phyloP scores from a whole-genome alignment of 2,888 invertebrate genomes.

The Drosophila nr. perissopoda region DNA sequence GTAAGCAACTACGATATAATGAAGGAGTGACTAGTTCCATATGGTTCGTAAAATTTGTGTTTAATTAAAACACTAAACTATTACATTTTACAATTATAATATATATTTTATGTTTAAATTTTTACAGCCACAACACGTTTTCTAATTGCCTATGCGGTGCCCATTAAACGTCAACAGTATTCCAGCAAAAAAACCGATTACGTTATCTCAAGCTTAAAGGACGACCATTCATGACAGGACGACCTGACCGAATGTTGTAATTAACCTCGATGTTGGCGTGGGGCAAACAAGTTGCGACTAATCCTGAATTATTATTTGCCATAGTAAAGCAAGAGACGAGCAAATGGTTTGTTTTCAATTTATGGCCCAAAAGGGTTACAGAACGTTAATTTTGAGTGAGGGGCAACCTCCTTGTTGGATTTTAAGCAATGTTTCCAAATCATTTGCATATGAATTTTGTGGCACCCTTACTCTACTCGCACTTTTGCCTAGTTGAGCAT shows the following conservation, averaged over 20 bases:
- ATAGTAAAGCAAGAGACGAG: constrained; percentile 51
- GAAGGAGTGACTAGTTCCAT: neutral
- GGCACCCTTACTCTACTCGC: constrained; percentile 59
- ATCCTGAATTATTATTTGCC: constrained; percentile 78
- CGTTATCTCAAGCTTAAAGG: constrained; percentile 75
- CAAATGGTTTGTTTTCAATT: constrained; percentile 80
- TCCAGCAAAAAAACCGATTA: constrained; percentile 64
- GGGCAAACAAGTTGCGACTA: constrained; percentile 65
- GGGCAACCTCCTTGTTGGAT: constrained; percentile 2
- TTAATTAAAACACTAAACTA: neutral
- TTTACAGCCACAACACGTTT: constrained; percentile 23
- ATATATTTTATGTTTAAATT: neutral
- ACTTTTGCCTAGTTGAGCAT: constrained; percentile 67
- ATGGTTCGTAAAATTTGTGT: neutral
- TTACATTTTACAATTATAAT: neutral
- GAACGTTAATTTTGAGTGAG: neutral
- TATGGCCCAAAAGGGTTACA: constrained; percentile 60
- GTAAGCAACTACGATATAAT: neutral
- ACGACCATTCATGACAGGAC: constrained; percentile 65
- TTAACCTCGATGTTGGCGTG: constrained; percentile 65
- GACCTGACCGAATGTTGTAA: constrained; percentile 82
- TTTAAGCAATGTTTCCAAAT: constrained; percentile 60
- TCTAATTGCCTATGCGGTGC: constrained; percentile 13
- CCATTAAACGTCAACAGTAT: constrained; percentile 42
- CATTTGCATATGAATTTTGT: constrained; percentile 78